A percentile compares a stretch with the other conserved stretches of the same genome.
phyloP scores from a whole-genome alignment of 2,113 vertebrate species.

The Phrynosoma platyrhinos region DNA sequence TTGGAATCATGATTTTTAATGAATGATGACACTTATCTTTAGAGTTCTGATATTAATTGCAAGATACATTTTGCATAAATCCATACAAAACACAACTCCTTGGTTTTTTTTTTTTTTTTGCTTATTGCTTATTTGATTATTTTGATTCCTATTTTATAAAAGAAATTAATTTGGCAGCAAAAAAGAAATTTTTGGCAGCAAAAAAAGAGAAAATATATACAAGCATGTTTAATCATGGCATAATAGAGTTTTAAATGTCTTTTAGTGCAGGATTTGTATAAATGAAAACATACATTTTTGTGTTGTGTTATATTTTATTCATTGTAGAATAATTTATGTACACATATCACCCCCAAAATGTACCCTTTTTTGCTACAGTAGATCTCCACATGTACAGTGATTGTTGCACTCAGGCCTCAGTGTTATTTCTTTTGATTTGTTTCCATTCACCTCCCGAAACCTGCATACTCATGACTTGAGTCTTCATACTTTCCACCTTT shows the following conservation, averaged over 20 bases:
- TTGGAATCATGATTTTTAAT: constrained; percentile 46
- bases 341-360: no score
- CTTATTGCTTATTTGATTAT: constrained; percentile 36
- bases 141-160: constrained; percentile 38
- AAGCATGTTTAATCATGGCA: background rate
- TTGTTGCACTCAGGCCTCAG: no score
- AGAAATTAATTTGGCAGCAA: background rate
- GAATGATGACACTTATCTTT: constrained; percentile 35
- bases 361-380: no score
- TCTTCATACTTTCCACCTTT: background rate
- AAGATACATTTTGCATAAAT: constrained; percentile 45
- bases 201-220: constrained; percentile 7
- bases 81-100: constrained; percentile 19
- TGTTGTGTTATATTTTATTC: background rate
- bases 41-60: constrained; percentile 41
- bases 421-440: no score
- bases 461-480: background rate
- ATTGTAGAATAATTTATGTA: background rate
- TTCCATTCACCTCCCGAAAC: background rate
- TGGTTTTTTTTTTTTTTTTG: constrained; percentile 20
- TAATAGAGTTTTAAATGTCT: background rate
- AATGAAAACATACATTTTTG: constrained; percentile 29
- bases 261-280: background rate
- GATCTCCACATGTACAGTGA: no score
- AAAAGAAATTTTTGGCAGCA: no score